Evolutionary conservation across 1,140 invertebrate genomes (phyloP).

Genomic region (Adelges cooleyi): DNA sequence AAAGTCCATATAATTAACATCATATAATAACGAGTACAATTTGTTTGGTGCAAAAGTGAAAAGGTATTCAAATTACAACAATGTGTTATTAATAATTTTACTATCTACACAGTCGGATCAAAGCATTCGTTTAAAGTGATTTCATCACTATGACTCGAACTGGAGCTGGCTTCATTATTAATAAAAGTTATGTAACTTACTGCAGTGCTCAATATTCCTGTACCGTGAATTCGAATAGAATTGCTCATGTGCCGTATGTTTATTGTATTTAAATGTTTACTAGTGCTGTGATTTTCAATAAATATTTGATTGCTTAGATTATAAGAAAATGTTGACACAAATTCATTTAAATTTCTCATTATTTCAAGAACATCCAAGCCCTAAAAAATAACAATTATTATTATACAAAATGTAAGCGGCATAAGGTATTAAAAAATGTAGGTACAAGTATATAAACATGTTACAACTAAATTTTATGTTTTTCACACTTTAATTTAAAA

Average conservation of each 20-base stretch:
- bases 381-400: slow-evolving; percentile 37
- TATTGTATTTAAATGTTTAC: slow-evolving; percentile 92
- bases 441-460: too few species aligned
- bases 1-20: too few species aligned
- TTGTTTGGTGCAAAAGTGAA: background rate
- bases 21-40: too few species aligned
- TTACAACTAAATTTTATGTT: too few species aligned
- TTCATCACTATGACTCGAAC: too few species aligned
- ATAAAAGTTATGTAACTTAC: slow-evolving; percentile 39
- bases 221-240: slow-evolving; percentile 94
- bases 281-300: slow-evolving; percentile 80
- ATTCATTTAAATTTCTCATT: slow-evolving; percentile 92
- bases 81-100: background rate
- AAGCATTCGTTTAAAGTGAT: too few species aligned
- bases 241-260: slow-evolving; percentile 93
- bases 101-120: too few species aligned
- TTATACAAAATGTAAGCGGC: background rate
- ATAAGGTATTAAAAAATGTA: too few species aligned
- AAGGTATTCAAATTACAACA: background rate
- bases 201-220: slow-evolving; percentile 94
- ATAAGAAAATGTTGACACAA: slow-evolving; percentile 88
- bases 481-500: too few species aligned
- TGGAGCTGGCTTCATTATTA: background rate
- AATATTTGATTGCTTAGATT: slow-evolving; percentile 97
- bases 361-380: slow-evolving; percentile 96